Conservation (phyloP, 2,113 vertebrate species). For the Isurus oxyrinchus region DNA sequence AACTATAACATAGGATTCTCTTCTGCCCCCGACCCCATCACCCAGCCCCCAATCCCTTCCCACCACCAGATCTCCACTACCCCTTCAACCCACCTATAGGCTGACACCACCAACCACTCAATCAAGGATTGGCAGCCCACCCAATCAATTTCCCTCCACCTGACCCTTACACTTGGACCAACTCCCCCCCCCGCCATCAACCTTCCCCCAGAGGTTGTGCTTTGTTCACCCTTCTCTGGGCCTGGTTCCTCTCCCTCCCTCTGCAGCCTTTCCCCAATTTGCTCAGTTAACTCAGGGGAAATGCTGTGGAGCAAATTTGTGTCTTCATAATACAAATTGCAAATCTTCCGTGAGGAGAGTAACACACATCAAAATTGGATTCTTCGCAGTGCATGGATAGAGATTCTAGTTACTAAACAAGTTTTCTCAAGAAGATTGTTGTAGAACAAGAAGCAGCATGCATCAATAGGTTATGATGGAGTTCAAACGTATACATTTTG, state of each 20-base stretch:
- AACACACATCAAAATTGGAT: background rate
- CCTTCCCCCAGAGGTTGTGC: background rate
- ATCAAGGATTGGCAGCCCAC: background rate
- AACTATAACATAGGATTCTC: background rate
- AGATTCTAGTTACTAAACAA: background rate
- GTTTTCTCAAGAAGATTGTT: background rate
- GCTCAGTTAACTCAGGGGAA: background rate
- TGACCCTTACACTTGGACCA: background rate
- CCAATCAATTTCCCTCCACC: too few species aligned
- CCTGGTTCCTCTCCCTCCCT: background rate
- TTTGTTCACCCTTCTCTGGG: background rate
- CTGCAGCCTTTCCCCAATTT: background rate
- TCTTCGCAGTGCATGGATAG: background rate
- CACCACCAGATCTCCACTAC: background rate
- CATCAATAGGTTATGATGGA: background rate
- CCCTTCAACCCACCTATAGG: background rate
- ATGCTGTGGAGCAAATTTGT: background rate
- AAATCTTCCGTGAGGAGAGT: background rate
- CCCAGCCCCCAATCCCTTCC: background rate
- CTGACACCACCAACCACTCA: background rate
- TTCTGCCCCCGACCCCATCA: background rate
- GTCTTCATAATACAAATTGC: background rate
- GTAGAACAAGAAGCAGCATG: background rate
- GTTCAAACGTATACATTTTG: background rate
- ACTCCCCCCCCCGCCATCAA: background rate